Evolutionary conservation across 1,140 invertebrate species (phyloP).

Genomic region (Musca domestica): DNA sequence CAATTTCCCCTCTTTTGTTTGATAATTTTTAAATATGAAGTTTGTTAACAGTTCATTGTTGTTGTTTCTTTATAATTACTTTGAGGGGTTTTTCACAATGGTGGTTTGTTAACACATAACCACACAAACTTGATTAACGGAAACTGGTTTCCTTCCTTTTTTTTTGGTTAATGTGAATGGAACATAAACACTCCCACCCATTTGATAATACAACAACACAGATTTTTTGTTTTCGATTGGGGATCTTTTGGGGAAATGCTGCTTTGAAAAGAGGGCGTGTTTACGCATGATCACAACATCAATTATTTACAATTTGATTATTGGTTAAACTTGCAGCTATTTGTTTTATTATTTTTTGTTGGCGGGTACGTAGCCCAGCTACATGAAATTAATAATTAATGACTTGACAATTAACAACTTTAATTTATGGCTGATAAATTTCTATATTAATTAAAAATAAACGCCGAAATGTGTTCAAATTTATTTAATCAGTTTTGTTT

Average conservation of each 20-base stretch:
- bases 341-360: too few species aligned
- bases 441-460: too few species aligned
- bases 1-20: neutral
- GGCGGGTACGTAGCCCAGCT: too few species aligned
- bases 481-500: too few species aligned
- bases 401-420: too few species aligned
- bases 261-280: constrained; percentile 35
- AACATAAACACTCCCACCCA: neutral
- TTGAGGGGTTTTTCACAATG: constrained; percentile 6
- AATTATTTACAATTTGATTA: too few species aligned
- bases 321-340: too few species aligned
- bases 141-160: constrained; percentile 6
- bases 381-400: too few species aligned
- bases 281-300: constrained; percentile 14
- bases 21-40: constrained; percentile 4
- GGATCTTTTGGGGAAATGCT: neutral
- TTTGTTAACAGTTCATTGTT: neutral
- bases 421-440: too few species aligned
- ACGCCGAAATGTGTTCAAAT: too few species aligned
- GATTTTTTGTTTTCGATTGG: too few species aligned
- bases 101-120: constrained; percentile 17
- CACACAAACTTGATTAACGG: neutral
- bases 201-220: neutral
- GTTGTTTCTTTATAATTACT: neutral
- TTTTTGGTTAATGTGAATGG: neutral